Evolutionary conservation across 1,140 invertebrate species (phyloP), one percentile per base, ranked within the genome.

Genomic region (Aphaenogaster floridana): DNA sequence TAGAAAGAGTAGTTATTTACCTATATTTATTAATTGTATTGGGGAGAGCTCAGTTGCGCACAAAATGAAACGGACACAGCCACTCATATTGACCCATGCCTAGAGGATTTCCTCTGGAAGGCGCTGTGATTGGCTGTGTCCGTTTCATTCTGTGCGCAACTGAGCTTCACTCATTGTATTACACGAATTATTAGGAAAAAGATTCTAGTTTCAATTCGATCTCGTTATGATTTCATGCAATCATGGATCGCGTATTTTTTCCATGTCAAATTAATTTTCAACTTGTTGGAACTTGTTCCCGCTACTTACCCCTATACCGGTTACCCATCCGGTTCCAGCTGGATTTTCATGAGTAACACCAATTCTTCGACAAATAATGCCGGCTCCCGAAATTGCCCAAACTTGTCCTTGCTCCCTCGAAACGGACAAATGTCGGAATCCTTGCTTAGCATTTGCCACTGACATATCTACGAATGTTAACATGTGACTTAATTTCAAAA

Each of bases 281-380:
- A 50, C n/a, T 66, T 21, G 3, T 64, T 48, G 0, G 9, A 79
- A 79, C 17, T 76, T 74, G 15, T 48, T 81, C 13, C 36, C n/a
- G 6, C 2, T 21, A 92, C 96, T 96, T 94, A 97, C 97, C 71
- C 97, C 96, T 89, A 97, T 97, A 4, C 97, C 97, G 34, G 96
- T 95, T 89, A 97, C 96, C 98, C 98, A 98, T 39, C 97, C 97
- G 54, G 97, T 97, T 59, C 98, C 98, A 48, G 96, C 96, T 8
- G 97, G 97, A 95, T 97, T 97, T 42, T 96, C 96, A 28, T 96
- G 93, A 3, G 97, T 97, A 34, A 98, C 96, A 9, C 98, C 98
- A 84, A 97, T 96, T 64, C 98, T 96, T 74, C 97, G 96, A 83
- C 97, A 97, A 15, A 98, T 94, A n/a, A 97, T 96, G n/a, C 97